Percentiles rank a stretch among this genome's conserved stretches.
Evolutionary conservation across 2,888 invertebrate genomes (phyloP).

Genomic region (Tromatobia lineatoria): DNA sequence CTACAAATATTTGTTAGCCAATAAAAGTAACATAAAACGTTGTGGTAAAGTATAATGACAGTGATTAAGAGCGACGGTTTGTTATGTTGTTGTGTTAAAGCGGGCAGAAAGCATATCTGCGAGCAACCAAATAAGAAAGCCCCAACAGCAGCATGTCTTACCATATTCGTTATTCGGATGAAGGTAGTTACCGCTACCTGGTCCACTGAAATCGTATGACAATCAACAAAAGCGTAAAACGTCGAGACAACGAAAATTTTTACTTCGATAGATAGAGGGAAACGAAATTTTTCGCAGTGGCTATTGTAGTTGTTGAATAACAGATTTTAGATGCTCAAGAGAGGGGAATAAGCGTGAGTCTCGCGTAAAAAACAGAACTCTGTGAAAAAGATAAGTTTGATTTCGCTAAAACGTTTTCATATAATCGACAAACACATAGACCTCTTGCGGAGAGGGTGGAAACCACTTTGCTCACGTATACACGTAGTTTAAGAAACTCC

Average conservation of each 20-base stretch:
- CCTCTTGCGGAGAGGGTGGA: conserved; percentile 8
- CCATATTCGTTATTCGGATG: conserved; percentile 85
- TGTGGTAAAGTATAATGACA: conserved; percentile 23
- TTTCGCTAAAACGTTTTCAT: neutral
- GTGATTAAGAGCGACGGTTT: conserved; percentile 35
- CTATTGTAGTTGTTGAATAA: neutral
- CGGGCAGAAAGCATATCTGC: conserved; percentile 44
- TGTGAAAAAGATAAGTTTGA: neutral
- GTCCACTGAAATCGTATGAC: conserved; percentile 84
- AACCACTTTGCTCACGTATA: conserved; percentile 23
- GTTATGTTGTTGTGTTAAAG: conserved; percentile 23
- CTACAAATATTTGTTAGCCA: conserved; percentile 5
- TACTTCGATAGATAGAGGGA: conserved; percentile 33
- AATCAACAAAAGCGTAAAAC: conserved; percentile 81
- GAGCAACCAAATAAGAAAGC: conserved; percentile 71
- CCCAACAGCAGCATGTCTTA: conserved; percentile 81
- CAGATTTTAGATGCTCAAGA: conserved; percentile 1
- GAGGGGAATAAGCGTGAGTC: neutral
- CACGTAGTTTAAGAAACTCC: conserved; percentile 25
- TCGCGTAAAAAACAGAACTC: neutral
- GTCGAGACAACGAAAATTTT: conserved; percentile 62
- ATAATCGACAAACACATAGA: neutral
- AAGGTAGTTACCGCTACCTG: conserved; percentile 85
- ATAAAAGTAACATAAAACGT: conserved; percentile 1
- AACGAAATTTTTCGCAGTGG: conserved; percentile 14